These are phyloP conservation scores for Vulpes ferrilata DNA, from an alignment of 2,113 vertebrate species.

Conservation along the genomic window DNA sequence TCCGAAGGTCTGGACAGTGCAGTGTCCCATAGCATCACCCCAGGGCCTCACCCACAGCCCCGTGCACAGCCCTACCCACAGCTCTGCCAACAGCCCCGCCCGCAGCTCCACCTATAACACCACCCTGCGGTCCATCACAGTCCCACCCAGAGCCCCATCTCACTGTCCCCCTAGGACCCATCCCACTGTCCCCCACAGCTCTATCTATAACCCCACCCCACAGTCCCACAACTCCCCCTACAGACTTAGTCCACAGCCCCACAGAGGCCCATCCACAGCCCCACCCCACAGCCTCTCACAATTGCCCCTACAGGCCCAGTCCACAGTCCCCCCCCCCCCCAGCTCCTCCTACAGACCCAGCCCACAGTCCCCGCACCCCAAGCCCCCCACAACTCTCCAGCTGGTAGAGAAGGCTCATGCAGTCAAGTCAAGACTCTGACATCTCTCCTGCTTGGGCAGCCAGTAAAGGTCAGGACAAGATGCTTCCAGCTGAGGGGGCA, in stretches of 20 bases:
- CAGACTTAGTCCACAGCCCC: background rate
- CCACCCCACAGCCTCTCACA: background rate
- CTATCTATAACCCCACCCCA: accelerated
- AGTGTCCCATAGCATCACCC: background rate
- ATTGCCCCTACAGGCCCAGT: background rate
- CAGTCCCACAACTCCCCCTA: background rate
- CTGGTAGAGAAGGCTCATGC: too few species aligned
- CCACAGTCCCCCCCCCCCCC: accelerated
- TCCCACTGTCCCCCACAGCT: too few species aligned
- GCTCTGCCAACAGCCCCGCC: background rate
- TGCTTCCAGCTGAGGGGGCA: background rate
- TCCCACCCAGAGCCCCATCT: background rate
- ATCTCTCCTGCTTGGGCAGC: background rate
- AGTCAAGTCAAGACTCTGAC: background rate
- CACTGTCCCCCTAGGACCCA: too few species aligned
- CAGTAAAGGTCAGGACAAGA: background rate
- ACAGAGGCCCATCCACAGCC: background rate
- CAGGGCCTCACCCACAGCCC: too few species aligned
- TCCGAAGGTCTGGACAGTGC: background rate
- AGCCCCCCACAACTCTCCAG: background rate
- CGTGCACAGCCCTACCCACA: background rate
- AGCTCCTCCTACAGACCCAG: background rate
- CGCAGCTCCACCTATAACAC: background rate
- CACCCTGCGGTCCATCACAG: too few species aligned
- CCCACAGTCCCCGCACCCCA: background rate